Conservation (phyloP, 2,113 vertebrate genomes). For the Datnioides undecimradiatus region DNA sequence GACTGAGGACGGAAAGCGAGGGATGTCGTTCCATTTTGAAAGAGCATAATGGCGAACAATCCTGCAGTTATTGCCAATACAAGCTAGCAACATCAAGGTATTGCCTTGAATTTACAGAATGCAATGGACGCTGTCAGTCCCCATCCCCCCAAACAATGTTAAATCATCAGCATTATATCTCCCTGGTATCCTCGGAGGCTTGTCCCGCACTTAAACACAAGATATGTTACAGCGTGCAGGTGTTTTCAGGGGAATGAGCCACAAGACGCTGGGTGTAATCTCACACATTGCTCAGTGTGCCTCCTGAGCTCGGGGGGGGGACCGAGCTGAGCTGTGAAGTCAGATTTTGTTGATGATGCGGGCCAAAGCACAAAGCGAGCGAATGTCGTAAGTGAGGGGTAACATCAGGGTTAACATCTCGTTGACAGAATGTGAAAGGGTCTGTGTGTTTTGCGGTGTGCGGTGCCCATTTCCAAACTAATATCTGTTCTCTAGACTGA, state of each 20-base stretch:
- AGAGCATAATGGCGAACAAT: slow-evolving; percentile 54
- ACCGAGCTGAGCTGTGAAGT: background rate
- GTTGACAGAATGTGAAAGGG: background rate
- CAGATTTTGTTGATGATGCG: background rate
- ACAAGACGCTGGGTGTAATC: background rate
- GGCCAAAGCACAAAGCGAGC: background rate
- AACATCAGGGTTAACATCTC: background rate
- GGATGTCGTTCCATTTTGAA: slow-evolving; percentile 59
- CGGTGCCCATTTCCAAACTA: background rate
- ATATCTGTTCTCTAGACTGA: background rate
- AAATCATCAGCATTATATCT: background rate
- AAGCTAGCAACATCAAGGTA: slow-evolving; percentile 21
- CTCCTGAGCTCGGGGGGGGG: background rate
- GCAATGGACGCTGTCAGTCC: background rate
- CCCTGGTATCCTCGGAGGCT: background rate
- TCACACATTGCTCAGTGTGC: background rate
- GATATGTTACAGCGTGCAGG: background rate
- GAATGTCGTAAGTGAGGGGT: background rate
- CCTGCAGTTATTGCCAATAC: slow-evolving; percentile 55
- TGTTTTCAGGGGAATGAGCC: background rate
- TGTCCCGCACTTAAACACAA: background rate
- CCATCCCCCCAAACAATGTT: background rate
- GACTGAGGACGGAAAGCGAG: slow-evolving; percentile 65
- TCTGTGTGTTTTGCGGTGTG: background rate
- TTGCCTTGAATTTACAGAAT: slow-evolving; percentile 14